Evolutionary conservation across 2,797 vertebrate species (phyloP).

Genomic region (Myiothlypis chrysogaster): DNA sequence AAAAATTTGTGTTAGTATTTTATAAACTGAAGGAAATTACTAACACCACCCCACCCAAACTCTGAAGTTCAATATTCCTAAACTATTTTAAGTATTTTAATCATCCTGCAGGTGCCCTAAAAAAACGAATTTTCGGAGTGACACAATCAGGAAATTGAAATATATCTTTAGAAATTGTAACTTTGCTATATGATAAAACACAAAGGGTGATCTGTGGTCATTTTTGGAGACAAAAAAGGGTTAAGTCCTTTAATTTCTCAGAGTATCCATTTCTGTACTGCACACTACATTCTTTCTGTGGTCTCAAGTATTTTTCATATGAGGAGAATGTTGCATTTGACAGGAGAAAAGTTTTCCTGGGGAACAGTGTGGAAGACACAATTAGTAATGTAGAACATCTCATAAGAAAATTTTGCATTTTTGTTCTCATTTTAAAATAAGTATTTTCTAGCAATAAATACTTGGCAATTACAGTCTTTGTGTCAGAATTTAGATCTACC

Average conservation of each 20-base stretch:
- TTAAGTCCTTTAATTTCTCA: neutral
- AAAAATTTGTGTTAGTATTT: neutral
- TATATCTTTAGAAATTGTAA: neutral
- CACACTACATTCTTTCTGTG: neutral
- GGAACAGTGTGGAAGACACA: neutral
- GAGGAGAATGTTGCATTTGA: neutral
- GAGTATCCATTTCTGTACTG: neutral
- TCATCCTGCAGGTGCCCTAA: neutral
- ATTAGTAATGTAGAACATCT: neutral
- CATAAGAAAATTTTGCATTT: neutral
- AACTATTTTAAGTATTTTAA: neutral
- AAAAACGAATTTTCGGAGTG: neutral
- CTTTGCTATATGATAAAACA: neutral
- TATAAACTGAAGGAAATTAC: neutral
- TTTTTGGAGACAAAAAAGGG: neutral
- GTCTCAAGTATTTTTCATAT: neutral
- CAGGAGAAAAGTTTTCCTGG: neutral
- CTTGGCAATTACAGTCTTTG: neutral
- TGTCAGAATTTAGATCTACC: neutral
- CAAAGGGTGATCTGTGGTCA: neutral
- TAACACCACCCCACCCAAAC: neutral
- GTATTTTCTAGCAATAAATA: neutral
- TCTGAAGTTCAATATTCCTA: neutral
- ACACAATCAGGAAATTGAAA: neutral
- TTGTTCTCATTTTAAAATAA: neutral